phyloP scores from a whole-genome alignment of 1,140 invertebrate species.

The Probaryconus sp. region DNA sequence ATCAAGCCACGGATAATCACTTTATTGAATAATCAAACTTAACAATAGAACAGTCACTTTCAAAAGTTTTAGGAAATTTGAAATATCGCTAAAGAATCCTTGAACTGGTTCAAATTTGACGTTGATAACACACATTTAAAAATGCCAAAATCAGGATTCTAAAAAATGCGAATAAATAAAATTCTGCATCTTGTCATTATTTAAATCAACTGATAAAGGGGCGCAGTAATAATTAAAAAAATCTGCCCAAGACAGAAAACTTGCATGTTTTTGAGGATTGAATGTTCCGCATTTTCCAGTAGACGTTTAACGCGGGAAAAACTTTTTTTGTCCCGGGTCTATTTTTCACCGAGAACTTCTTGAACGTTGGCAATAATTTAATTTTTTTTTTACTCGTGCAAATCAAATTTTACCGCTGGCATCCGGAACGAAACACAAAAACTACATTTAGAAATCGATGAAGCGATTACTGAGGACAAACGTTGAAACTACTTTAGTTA shows the following conservation, averaged over 20 bases:
- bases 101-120: too few relatives aligned
- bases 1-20: too few relatives aligned
- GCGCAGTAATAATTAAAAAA: constrained; percentile 26
- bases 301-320: constrained; percentile 18
- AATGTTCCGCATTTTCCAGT: constrained; percentile 22
- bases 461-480: constrained; percentile 28
- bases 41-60: too few relatives aligned
- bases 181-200: constrained; percentile 23
- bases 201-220: constrained; percentile 9
- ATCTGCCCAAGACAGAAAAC: constrained; percentile 7
- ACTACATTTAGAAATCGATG: constrained; percentile 49
- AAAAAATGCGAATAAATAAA: constrained; percentile 14
- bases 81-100: too few relatives aligned
- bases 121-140: too few relatives aligned
- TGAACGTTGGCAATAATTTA: constrained; percentile 4
- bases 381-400: constrained; percentile 1
- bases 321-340: constrained; percentile 11
- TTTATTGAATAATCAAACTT: too few relatives aligned
- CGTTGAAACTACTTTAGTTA: constrained; percentile 23
- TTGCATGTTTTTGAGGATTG: too few relatives aligned
- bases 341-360: constrained; percentile 9
- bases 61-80: too few relatives aligned
- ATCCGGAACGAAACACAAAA: constrained; percentile 33
- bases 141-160: too few relatives aligned
- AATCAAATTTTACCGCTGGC: constrained; percentile 7